These are phyloP conservation scores for Microhierax caerulescens DNA, from an alignment of 2,797 vertebrate species.

Conservation along the genomic window DNA sequence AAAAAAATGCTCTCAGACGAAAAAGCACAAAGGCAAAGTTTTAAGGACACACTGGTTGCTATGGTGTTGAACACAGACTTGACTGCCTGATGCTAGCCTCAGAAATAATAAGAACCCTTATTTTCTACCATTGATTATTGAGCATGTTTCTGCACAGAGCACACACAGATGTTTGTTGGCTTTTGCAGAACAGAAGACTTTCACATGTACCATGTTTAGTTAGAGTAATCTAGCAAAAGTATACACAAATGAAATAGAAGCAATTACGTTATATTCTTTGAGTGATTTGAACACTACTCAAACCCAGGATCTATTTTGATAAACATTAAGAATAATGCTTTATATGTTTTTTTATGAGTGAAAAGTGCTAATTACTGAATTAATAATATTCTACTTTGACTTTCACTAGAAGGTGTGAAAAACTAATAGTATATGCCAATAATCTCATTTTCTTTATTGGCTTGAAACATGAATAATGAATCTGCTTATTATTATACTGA, in stretches of 20 bases:
- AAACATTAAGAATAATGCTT: not conserved
- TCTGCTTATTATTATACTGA: not conserved
- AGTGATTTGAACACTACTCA: not conserved
- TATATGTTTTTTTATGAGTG: not conserved
- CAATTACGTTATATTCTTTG: not conserved
- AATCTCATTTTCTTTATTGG: not conserved
- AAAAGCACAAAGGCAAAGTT: not conserved
- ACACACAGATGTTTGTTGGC: fast-evolving
- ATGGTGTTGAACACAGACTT: not conserved
- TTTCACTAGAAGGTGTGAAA: not conserved
- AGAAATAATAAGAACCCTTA: not conserved
- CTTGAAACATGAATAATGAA: not conserved
- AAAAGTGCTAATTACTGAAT: not conserved
- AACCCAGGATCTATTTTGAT: not conserved
- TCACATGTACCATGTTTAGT: not conserved
- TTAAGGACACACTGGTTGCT: not conserved
- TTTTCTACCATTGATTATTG: not conserved
- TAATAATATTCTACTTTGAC: not conserved
- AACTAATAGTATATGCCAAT: not conserved
- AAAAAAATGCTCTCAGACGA: not conserved
- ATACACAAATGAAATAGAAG: not conserved
- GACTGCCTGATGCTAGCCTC: not conserved
- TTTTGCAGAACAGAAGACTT: not conserved
- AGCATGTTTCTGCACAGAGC: not conserved
- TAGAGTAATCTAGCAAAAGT: not conserved